phyloP scores from a whole-genome alignment of 2,113 vertebrate genomes.

The Lamprologus speciosus region DNA sequence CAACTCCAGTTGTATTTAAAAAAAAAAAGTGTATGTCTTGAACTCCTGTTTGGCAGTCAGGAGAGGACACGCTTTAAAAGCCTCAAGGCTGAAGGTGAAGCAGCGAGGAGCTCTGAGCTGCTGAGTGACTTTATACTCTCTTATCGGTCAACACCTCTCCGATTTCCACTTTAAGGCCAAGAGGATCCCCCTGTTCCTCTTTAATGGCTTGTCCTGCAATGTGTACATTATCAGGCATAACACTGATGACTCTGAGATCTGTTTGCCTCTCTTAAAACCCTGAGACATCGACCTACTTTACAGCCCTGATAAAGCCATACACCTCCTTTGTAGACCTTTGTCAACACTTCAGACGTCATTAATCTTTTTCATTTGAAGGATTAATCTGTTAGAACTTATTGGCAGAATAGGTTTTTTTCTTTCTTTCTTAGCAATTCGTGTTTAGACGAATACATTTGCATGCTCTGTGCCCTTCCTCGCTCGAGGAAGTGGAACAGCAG shows the following conservation, averaged over 20 bases:
- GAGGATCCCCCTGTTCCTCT: constrained; percentile 9
- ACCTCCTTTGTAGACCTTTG: not conserved
- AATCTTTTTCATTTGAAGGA: not conserved
- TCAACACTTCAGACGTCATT: constrained; percentile 1
- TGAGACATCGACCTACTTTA: not conserved
- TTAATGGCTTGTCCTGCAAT: constrained; percentile 12
- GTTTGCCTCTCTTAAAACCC: not conserved
- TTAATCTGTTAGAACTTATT: constrained; percentile 3
- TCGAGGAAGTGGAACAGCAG: constrained; percentile 50
- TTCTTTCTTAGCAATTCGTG: not conserved
- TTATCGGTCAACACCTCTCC: constrained; percentile 24
- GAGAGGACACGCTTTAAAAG: not conserved
- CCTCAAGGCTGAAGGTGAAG: not conserved
- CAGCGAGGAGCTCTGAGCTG: not conserved
- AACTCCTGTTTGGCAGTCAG: not conserved
- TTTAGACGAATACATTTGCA: constrained; percentile 18
- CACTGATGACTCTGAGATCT: not conserved
- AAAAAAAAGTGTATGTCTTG: not conserved
- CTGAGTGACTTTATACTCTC: constrained; percentile 4
- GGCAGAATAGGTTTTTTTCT: not conserved
- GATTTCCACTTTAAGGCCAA: constrained; percentile 19
- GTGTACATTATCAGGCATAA: constrained; percentile 20
- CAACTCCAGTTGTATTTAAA: not conserved
- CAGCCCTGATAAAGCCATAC: not conserved
- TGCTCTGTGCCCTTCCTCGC: constrained; percentile 21